Base-by-base conservation (phyloP, 1,140 invertebrate species). In the Ladona fulva region DNA sequence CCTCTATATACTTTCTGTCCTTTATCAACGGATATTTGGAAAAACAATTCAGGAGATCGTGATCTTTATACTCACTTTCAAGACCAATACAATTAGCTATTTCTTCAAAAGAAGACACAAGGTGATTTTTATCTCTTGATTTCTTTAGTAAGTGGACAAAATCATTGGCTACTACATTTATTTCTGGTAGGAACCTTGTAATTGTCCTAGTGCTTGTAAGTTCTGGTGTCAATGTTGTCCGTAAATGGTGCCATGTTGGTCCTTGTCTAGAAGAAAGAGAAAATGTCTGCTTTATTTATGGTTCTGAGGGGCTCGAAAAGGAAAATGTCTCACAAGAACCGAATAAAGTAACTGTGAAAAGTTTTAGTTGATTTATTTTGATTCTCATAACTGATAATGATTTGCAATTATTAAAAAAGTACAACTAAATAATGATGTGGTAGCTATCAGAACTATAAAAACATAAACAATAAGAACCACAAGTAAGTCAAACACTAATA, bases 161-260 rank as follows among this genome's bases (percentile, higher is more conserved):
- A 84, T 95, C 93, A 80, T 95, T 92, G 24, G 91, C 90, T 24
- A 96, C 92, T 74, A 85, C 85, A 82, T 94, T 92, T 25, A 95
- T 84, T 76, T 92, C 89, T 0, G 94, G 92, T 78, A 95, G 86
- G 83, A 95, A 95, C 77, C 89, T 87, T 78, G 91, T 86, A 81
- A 96, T 90, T 0, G 93, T 94, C 80, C 90, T 89, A 0, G 91
- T 90, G 79, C 92, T 92, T 22, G 92, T 94, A 80, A 96, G 86
- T 81, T 92, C 90, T 1, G 91, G 89, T 5, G 94, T 95, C 37
- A 95, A 87, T 29, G 90, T 89, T 29, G 87, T 87, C 24, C 94
- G 88, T 14, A 96, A 86, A 76, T 89, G 87, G 44, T 92, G 89
- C 95, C 95, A 97, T 77, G 89, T 90, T 80, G 91, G 89, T 22